These are phyloP conservation scores for Argyresthia goedartella DNA, from an alignment of 2,888 invertebrate species.

Conservation along the genomic window DNA sequence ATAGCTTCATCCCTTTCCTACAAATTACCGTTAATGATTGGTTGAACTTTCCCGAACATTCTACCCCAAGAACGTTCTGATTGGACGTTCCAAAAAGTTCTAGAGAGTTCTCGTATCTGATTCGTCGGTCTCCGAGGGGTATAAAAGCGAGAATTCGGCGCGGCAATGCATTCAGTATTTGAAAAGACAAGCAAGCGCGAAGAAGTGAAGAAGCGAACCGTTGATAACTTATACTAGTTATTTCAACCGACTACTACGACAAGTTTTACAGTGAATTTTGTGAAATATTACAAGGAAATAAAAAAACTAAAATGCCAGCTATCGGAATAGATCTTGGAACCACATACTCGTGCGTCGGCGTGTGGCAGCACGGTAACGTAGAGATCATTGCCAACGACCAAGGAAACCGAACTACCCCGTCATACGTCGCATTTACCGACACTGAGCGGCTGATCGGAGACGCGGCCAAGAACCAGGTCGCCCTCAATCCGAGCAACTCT, in stretches of 20 bases:
- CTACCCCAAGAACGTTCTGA: constrained; percentile 19
- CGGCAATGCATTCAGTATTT: constrained; percentile 41
- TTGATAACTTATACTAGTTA: constrained; percentile 29
- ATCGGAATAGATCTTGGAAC: constrained; percentile 81
- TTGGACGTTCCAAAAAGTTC: constrained; percentile 30
- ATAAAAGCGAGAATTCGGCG: constrained; percentile 25
- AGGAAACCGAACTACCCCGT: constrained; percentile 89
- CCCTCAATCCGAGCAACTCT: constrained; percentile 81
- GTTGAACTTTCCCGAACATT: constrained; percentile 26
- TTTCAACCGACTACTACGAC: constrained; percentile 1
- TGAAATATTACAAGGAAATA: constrained; percentile 9
- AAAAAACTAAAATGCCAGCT: constrained; percentile 40
- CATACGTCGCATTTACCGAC: constrained; percentile 90
- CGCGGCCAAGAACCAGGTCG: constrained; percentile 88
- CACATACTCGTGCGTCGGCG: constrained; percentile 88
- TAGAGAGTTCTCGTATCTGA: constrained; percentile 33
- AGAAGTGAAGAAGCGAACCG: constrained; percentile 18
- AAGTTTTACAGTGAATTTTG: not conserved
- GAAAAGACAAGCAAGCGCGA: constrained; percentile 33
- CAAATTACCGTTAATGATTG: constrained; percentile 16
- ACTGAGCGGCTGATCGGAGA: constrained; percentile 77
- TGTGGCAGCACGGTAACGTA: constrained; percentile 86
- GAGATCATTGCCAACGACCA: constrained; percentile 91
- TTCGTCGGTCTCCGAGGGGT: constrained; percentile 23
- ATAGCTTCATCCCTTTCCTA: not conserved